Conservation (phyloP, 2,888 invertebrate genomes). For the Callosobruchus maculatus region DNA sequence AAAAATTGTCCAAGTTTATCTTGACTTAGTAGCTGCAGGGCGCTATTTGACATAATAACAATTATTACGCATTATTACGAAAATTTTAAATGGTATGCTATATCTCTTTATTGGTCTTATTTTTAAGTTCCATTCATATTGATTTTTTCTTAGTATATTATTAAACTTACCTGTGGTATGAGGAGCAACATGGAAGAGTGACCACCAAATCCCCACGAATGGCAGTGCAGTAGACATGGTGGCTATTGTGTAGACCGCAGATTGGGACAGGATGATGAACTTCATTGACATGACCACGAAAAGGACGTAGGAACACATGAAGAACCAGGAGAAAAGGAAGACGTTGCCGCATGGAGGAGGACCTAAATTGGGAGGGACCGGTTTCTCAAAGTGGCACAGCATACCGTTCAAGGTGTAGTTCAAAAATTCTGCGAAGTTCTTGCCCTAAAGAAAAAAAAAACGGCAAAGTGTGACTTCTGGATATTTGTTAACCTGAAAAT, state of each 20-base stretch:
- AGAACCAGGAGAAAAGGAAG: conserved; percentile 50
- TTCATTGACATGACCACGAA: conserved; percentile 52
- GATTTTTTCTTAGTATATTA: no score
- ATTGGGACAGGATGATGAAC: conserved; percentile 55
- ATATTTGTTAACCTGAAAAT: no score
- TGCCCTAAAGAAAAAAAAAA: conserved; percentile 25
- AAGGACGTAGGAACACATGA: conserved; percentile 50
- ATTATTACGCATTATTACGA: no score
- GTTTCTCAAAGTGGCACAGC: conserved; percentile 42
- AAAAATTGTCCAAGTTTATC: no score
- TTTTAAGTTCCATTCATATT: no score
- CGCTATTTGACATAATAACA: no score
- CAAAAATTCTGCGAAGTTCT: conserved; percentile 38
- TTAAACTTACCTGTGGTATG: conserved; percentile 44
- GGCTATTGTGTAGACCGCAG: conserved; percentile 57
- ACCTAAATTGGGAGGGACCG: conserved; percentile 16
- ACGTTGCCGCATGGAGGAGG: conserved; percentile 32
- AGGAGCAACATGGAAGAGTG: conserved; percentile 52
- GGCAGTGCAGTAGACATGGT: conserved; percentile 54
- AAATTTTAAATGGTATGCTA: no score
- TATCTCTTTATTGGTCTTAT: no score
- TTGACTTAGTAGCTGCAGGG: no score
- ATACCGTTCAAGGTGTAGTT: conserved; percentile 43
- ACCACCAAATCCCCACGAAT: conserved; percentile 58
- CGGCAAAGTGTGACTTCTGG: no score